These are phyloP conservation scores for Synanthedon vespiformis DNA, from an alignment of 2,888 invertebrate genomes.

Conservation along the genomic window DNA sequence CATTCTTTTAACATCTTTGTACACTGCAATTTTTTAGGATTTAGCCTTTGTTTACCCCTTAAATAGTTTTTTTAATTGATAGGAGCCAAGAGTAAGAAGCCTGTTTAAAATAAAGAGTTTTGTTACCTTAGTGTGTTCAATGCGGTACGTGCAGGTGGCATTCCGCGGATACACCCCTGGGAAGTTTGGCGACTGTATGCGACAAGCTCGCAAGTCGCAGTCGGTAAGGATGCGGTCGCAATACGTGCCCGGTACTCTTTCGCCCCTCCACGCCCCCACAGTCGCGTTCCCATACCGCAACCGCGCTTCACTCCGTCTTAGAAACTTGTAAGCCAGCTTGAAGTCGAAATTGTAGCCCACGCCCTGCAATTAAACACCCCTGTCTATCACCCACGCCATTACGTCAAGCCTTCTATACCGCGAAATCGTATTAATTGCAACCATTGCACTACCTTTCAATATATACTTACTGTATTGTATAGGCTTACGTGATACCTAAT, in stretches of 20 bases:
- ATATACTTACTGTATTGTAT: no score
- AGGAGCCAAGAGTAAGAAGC: no score
- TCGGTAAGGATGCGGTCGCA: conserved; percentile 85
- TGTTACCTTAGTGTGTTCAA: conserved; percentile 71
- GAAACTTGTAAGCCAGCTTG: conserved; percentile 86
- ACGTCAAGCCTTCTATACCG: not conserved
- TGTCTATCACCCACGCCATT: not conserved
- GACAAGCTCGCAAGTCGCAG: conserved; percentile 77
- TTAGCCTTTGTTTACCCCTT: no score
- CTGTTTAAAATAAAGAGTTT: not conserved
- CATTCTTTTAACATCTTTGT: no score
- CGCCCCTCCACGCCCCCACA: conserved; percentile 80
- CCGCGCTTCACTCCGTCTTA: conserved; percentile 80
- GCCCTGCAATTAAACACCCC: conserved; percentile 55
- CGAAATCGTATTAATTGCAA: not conserved
- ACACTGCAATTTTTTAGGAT: no score
- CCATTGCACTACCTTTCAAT: not conserved
- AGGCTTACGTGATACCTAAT: no score
- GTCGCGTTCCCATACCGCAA: conserved; percentile 82
- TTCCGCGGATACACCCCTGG: conserved; percentile 91
- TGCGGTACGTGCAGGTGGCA: conserved; percentile 83
- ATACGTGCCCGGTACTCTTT: conserved; percentile 79
- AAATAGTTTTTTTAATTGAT: no score
- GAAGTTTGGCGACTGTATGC: conserved; percentile 90
- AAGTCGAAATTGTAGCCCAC: conserved; percentile 86